phyloP scores from a whole-genome alignment of 1,140 invertebrate genomes.

The Halotydeus destructor region DNA sequence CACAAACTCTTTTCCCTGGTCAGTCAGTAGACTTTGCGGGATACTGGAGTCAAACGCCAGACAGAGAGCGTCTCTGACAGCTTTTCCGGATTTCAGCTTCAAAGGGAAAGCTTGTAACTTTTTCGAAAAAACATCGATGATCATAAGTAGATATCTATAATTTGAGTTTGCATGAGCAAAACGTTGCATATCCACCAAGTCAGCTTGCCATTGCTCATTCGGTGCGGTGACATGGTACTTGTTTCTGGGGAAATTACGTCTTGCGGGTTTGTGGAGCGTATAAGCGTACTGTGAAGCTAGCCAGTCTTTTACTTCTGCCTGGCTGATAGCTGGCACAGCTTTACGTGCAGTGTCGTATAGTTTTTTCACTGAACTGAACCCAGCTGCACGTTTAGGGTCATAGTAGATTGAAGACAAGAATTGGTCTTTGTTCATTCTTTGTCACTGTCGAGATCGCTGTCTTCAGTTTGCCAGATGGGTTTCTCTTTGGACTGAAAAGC shows the following conservation, averaged over 20 bases:
- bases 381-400: not conserved
- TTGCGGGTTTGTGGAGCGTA: slow-evolving; percentile 16
- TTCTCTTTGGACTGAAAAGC: too few species aligned
- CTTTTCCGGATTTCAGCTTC: slow-evolving; percentile 14
- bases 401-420: slow-evolving; percentile 1
- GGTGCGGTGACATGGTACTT: slow-evolving; percentile 10
- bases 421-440: too few species aligned
- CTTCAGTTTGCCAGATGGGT: too few species aligned
- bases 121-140: slow-evolving; percentile 19
- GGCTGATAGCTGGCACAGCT: not conserved
- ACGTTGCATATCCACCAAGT: slow-evolving; percentile 17
- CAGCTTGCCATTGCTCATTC: slow-evolving; percentile 17
- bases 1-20: slow-evolving; percentile 11
- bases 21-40: slow-evolving; percentile 6
- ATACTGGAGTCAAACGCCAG: slow-evolving; percentile 9
- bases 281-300: slow-evolving; percentile 15
- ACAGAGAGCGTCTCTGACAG: slow-evolving; percentile 11
- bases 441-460: too few species aligned
- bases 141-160: slow-evolving; percentile 16
- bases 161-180: slow-evolving; percentile 15
- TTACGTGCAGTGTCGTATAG: not conserved
- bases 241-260: slow-evolving; percentile 16
- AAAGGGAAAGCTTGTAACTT: slow-evolving; percentile 16
- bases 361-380: not conserved
- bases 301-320: not conserved